Evolutionary conservation across 2,113 vertebrate genomes (phyloP), one percentile per base, ranked within the genome.

Genomic region (Channa maculata): DNA sequence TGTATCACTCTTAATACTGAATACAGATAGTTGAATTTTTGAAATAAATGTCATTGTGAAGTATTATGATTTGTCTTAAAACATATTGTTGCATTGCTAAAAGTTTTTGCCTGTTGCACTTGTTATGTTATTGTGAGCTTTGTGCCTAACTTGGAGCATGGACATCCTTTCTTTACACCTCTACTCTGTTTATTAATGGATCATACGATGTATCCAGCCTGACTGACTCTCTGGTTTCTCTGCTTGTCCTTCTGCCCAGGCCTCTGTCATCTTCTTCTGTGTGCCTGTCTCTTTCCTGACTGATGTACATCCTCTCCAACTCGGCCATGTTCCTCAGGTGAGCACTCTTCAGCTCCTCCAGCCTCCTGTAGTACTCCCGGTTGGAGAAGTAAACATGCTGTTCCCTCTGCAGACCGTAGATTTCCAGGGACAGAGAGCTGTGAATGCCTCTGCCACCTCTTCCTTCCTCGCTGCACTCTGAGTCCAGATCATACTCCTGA

Each of bases 361-460:
- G 88, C 79, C 96, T 95, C 86, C 86, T 81, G 92, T 96, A 96
- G 92, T 98, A 98, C n/a, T 96, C 96, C 77, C 93, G 92, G 85
- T 97, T 96, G 68, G 96, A 96, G 78, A 86, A 82, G 73, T 65
- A 70, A 41, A 96, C 74, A 8, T 90, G 89, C 80, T 90, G 58
- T 68, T 88, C 81, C n/a, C 67, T 76, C 6, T 86, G 88, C 75
- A 85, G 9, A 0, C 89, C 86, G 33, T 88, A 58, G 75, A 91
- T 89, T 36, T 91, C 76, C 84, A 84, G 50, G 6, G 86, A 88
- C 37, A 89, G 41, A 39, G 84, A 86, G 33, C 73, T 85, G 65
- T 61, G 75, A 3, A 80, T 3, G 3, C 64, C 52, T 4, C 50
- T 45, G 49, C 45, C 49, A 0, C 62, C 39, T 46, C n/a, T 77